A percentile compares a stretch with the other conserved stretches of the same genome.
Conservation (phyloP, 2,888 invertebrate genomes). For the Bellardia bayeri region DNA sequence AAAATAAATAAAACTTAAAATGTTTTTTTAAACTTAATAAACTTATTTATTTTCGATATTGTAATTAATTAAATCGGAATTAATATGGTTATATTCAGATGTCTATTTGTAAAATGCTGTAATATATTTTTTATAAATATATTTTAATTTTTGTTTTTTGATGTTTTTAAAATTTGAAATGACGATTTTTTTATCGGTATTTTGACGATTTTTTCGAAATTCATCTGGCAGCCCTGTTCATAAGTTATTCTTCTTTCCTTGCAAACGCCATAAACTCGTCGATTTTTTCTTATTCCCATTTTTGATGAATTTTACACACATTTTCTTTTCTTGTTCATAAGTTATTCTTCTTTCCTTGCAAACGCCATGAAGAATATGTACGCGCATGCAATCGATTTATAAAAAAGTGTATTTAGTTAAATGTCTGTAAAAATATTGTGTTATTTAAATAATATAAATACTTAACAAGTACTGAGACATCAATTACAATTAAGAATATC, state of each 20-base stretch:
- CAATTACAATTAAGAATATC: neutral
- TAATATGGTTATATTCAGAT: no score
- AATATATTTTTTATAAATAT: no score
- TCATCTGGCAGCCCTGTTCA: neutral
- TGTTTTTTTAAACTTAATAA: no score
- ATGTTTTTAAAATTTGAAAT: no score
- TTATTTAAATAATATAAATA: slow-evolving; percentile 34
- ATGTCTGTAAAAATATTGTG: slow-evolving; percentile 22
- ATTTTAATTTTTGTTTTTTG: no score
- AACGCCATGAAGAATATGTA: slow-evolving; percentile 59
- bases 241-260: no score
- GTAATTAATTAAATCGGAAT: no score
- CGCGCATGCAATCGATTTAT: slow-evolving; percentile 62
- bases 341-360: slow-evolving; percentile 70
- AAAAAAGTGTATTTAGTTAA: slow-evolving; percentile 37
- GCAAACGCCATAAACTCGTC: slow-evolving; percentile 5
- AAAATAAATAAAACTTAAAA: no score
- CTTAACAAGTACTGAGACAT: slow-evolving; percentile 17
- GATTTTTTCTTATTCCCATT: slow-evolving; percentile 44
- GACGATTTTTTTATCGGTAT: no score
- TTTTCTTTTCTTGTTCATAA: slow-evolving; percentile 65
- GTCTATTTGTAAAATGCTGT: no score
- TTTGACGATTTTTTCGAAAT: no score
- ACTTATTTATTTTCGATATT: no score
- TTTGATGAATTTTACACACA: slow-evolving; percentile 40